phyloP scores from a whole-genome alignment of 2,113 vertebrate genomes.

The Sporophila hypoxantha region DNA sequence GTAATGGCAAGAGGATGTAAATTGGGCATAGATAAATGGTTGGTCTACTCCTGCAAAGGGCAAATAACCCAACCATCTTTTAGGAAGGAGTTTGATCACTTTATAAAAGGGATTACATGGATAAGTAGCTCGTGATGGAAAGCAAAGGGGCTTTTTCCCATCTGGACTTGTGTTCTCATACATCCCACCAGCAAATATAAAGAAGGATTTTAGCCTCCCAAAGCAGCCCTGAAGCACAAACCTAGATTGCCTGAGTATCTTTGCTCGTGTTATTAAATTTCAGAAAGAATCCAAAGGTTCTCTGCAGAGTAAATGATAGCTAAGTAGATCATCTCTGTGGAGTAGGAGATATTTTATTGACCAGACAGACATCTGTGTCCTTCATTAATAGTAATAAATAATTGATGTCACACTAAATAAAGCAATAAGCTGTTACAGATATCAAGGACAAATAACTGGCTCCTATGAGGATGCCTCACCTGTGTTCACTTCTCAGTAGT shows the following conservation, averaged over 20 bases:
- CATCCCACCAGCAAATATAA: conserved; percentile 34
- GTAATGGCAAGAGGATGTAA: conserved; percentile 11
- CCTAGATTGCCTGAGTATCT: conserved; percentile 29
- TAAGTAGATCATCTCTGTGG: conserved; percentile 54
- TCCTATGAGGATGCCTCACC: conserved; percentile 41
- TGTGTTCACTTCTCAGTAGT: conserved; percentile 1
- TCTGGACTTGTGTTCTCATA: neutral
- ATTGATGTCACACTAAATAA: conserved; percentile 52
- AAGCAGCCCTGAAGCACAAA: conserved; percentile 41
- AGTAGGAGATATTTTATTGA: conserved; percentile 57
- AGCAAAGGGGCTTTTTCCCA: neutral
- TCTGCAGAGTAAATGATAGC: conserved; percentile 57
- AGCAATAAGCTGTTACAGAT: conserved; percentile 49
- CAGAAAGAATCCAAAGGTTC: conserved; percentile 55
- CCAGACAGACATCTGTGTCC: conserved; percentile 59
- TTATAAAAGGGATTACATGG: conserved; percentile 45
- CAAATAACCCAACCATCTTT: conserved; percentile 9
- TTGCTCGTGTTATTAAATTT: conserved; percentile 41
- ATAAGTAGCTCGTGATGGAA: conserved; percentile 35
- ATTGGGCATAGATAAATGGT: neutral
- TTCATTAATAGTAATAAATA: conserved; percentile 64
- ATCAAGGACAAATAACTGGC: conserved; percentile 43
- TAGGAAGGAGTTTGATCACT: conserved; percentile 27
- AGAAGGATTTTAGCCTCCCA: conserved; percentile 54
- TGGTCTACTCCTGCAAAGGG: neutral